Base-by-base conservation (phyloP, 2,888 invertebrate species). In the Diabrotica balteata region DNA sequence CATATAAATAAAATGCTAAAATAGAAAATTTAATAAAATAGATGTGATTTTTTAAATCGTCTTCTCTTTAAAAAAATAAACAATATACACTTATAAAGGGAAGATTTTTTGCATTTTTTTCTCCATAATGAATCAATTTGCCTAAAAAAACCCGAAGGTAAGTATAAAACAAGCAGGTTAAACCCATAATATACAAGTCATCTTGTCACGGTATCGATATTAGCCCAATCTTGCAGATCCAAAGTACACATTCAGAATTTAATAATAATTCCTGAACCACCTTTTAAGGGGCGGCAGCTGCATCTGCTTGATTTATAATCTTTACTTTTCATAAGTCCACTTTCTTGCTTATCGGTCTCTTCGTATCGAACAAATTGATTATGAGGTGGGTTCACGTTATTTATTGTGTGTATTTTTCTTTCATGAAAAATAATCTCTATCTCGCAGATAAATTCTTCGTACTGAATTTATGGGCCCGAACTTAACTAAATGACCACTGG, bases 281-380 rank as follows among this genome's bases (percentile, higher is more conserved):
- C 10, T 44, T 55, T 55, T n/a, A 55, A 55, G 67, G 52, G 60
- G 57, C 53, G 57, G 57, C 68, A 68, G 68, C 68, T 64, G 68
- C 47, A 46, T 6, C 11, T 44, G 9, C 54, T 32, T 57, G 68
- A 68, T 68, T 68, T 68, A 68, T 68, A 58, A 63, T 58, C 46
- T 57, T 64, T 61, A 68, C 68, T 64, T 68, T 61, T 64, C 63
- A 68, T 64, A 60, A 60, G 63, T 53, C 51, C 59, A 52, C 47
- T 62, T 42, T 55, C 47, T 55, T 50, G 47, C 50, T 75, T 75
- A 72, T 75, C 75, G 73, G 67, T 68, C 70, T 66, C 69, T 73
- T 72, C 72, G 65, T 70, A 75, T 73, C 75, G 70, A 73, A 72
- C 72, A 75, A 75, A 73, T 73, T 72, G 73, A 75, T 75, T 75